Evolutionary conservation across 2,888 invertebrate species (phyloP).

Genomic region (Platynereis dumerilii): DNA sequence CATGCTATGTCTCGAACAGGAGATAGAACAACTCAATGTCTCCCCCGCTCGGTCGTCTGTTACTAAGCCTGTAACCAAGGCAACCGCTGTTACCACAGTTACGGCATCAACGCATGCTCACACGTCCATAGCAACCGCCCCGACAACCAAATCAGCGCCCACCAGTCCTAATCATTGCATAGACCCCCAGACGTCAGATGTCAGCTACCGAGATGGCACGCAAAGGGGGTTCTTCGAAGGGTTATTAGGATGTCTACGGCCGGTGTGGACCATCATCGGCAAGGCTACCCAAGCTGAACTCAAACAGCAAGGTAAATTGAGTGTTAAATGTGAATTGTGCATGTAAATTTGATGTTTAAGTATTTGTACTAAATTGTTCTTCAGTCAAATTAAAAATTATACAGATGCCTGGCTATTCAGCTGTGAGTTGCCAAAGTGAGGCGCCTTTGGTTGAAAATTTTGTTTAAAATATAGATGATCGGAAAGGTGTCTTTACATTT

Average conservation of each 20-base stretch:
- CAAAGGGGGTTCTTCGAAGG: conserved; percentile 67
- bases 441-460: no score
- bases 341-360: background rate
- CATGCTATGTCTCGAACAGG: conserved; percentile 59
- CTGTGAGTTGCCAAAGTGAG: no score
- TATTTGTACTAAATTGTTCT: background rate
- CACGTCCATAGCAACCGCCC: conserved; percentile 12
- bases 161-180: conserved; percentile 46
- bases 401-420: background rate
- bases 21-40: conserved; percentile 51
- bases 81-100: conserved; percentile 33
- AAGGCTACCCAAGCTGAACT: conserved; percentile 64
- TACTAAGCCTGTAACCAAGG: conserved; percentile 42
- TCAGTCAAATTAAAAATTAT: background rate
- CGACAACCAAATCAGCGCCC: conserved; percentile 47
- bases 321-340: no score
- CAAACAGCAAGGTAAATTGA: conserved; percentile 35
- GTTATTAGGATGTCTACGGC: conserved; percentile 85
- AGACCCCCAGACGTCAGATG: conserved; percentile 43
- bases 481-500: no score
- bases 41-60: conserved; percentile 43
- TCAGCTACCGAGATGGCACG: conserved; percentile 47
- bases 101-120: conserved; percentile 1
- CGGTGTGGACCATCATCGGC: conserved; percentile 85
- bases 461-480: no score